Evolutionary conservation across 2,888 invertebrate species (phyloP), one percentile per base, ranked within the genome.

Genomic region (Saturnia japonica): DNA sequence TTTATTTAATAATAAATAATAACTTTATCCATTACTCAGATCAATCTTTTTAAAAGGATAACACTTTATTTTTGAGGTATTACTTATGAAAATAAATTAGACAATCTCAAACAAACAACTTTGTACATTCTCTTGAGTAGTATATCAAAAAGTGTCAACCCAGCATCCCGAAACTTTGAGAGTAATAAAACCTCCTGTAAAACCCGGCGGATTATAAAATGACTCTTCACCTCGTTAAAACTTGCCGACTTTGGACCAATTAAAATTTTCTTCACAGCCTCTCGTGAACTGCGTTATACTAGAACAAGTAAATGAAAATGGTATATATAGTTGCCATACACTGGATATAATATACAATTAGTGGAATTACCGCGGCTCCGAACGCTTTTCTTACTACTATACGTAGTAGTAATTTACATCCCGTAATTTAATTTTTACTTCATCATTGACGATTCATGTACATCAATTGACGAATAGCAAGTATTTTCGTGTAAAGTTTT

Each of bases 161-260:
- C 28, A 60, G 64, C 64, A 64, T 64, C 64, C 40, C 14, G n/a
- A 51, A 68, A 28, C 16, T 40, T 1, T 40, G 11, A 45, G 42
- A 64, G 68, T 70, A 70, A 40, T 68, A 28, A 60, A 60, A 67
- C 42, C 14, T 25, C 40, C 40, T 16, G 54, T 67, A 25, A 70
- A 42, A 54, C 70, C 40, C 42, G 40, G 28, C 54, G 47, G 42
- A 75, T 74, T 75, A 69, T 77, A 78, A 75, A 75, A 75, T 74
- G 72, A 69, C 71, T 73, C 34, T 64, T 75, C 74, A 75, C 75
- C 76, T 77, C 76, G 74, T 80, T 80, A 75, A 77, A 82, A 79
- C 76, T 78, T 74, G 76, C 51, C 62, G 47, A n/a, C 25, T 54
- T 43, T 77, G 72, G 72, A 75, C 72, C 77, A 82, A 80, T 80